These are phyloP conservation scores for Melinaea menophilus DNA, from an alignment of 2,888 invertebrate genomes.

Conservation along the genomic window DNA sequence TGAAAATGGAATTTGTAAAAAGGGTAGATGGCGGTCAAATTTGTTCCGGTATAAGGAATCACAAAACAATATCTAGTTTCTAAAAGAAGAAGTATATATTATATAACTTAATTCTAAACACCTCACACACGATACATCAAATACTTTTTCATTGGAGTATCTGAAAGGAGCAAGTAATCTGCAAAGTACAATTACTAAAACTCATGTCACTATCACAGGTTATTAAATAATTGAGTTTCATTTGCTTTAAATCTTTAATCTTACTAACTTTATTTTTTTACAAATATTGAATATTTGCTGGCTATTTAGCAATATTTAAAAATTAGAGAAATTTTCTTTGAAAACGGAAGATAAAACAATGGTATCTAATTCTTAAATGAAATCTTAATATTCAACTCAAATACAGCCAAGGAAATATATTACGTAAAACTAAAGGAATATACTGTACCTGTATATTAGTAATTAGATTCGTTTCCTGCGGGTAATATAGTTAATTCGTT, in stretches of 20 bases:
- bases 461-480: conserved; percentile 25
- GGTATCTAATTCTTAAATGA: conserved; percentile 31
- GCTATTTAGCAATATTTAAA: background rate
- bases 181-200: no score
- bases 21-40: conserved; percentile 63
- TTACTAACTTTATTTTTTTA: no score
- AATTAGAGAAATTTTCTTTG: background rate
- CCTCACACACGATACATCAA: no score
- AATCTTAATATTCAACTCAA: conserved; percentile 36
- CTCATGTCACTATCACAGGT: no score
- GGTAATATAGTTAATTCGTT: conserved; percentile 21
- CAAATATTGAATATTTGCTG: no score
- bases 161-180: no score
- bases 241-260: no score
- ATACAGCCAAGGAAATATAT: conserved; percentile 31
- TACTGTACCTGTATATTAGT: conserved; percentile 28
- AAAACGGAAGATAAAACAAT: conserved; percentile 32
- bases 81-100: background rate
- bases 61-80: no score
- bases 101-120: no score
- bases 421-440: conserved; percentile 39
- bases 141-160: no score
- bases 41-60: conserved; percentile 33
- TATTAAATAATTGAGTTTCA: no score
- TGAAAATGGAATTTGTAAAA: conserved; percentile 35